These are phyloP conservation scores for Drosophila histrio DNA, from an alignment of 2,888 invertebrate species.

Conservation along the genomic window DNA sequence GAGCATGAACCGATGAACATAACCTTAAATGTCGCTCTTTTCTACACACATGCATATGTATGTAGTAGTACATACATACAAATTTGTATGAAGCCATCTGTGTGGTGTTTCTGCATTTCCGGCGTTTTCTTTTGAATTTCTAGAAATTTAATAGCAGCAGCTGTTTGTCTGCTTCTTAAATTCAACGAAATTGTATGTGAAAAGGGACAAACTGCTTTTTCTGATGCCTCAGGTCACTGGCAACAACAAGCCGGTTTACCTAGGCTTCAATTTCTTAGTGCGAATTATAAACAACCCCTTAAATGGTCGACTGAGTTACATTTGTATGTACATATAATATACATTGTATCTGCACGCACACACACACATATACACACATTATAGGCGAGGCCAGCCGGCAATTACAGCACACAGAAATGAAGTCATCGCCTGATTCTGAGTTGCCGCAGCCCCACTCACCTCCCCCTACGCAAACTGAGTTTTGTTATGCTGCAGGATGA, in stretches of 20 bases:
- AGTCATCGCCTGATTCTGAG: slow-evolving; percentile 55
- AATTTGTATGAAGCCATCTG: slow-evolving; percentile 41
- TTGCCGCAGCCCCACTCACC: slow-evolving; percentile 4
- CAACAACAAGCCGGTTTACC: slow-evolving; percentile 60
- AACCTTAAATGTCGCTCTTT: slow-evolving; percentile 24
- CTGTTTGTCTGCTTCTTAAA: slow-evolving; percentile 49
- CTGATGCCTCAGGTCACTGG: slow-evolving; percentile 9
- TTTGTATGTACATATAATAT: neutral
- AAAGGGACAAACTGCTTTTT: neutral
- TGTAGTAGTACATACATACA: neutral
- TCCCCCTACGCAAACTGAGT: neutral
- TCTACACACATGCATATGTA: neutral
- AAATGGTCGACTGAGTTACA: slow-evolving; percentile 16
- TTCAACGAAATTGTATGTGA: neutral
- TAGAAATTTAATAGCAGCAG: slow-evolving; percentile 52
- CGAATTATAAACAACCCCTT: slow-evolving; percentile 48
- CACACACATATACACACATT: neutral
- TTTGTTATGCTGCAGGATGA: slow-evolving; percentile 55
- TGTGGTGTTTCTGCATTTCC: slow-evolving; percentile 52
- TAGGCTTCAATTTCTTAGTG: slow-evolving; percentile 44
- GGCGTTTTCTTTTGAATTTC: slow-evolving; percentile 26
- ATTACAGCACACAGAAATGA: slow-evolving; percentile 52
- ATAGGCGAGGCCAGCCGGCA: slow-evolving; percentile 2
- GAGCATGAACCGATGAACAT: slow-evolving; percentile 5
- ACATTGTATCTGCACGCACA: neutral